phyloP scores from a whole-genome alignment of 2,888 invertebrate genomes.

The Campoplex nolae region DNA sequence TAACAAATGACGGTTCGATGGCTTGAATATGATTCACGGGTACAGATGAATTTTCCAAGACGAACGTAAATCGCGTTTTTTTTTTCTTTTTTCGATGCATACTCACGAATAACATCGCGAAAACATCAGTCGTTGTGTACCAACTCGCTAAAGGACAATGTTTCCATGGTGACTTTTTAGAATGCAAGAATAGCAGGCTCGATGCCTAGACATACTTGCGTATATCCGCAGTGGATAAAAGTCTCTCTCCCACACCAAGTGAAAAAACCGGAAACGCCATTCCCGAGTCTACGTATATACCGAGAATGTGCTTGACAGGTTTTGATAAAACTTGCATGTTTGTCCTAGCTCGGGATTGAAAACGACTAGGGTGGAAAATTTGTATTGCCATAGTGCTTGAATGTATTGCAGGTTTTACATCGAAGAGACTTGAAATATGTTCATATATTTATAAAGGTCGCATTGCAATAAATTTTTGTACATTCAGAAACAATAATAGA shows the following conservation, averaged over 20 bases:
- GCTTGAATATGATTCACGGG: background rate
- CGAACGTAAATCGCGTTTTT: background rate
- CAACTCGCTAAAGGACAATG: background rate
- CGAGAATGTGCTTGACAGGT: slow-evolving; percentile 57
- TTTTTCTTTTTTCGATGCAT: background rate
- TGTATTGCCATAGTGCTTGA: background rate
- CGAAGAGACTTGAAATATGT: background rate
- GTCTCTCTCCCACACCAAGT: slow-evolving; percentile 24
- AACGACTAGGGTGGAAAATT: slow-evolving; percentile 43
- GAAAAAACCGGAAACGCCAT: slow-evolving; percentile 62
- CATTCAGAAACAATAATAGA: background rate
- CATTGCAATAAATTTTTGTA: background rate
- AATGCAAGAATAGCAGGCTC: background rate
- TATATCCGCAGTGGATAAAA: slow-evolving; percentile 49
- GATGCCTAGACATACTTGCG: slow-evolving; percentile 12
- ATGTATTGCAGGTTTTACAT: background rate
- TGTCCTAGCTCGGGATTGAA: slow-evolving; percentile 43
- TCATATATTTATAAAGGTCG: background rate
- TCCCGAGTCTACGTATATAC: slow-evolving; percentile 21
- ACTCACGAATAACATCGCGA: background rate
- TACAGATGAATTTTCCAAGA: background rate
- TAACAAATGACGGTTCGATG: background rate
- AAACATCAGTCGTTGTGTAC: background rate
- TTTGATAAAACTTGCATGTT: slow-evolving; percentile 64
- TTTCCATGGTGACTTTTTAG: slow-evolving; percentile 28